phyloP scores from a whole-genome alignment of 2,797 vertebrate species.

The Cichlasoma orientale region DNA sequence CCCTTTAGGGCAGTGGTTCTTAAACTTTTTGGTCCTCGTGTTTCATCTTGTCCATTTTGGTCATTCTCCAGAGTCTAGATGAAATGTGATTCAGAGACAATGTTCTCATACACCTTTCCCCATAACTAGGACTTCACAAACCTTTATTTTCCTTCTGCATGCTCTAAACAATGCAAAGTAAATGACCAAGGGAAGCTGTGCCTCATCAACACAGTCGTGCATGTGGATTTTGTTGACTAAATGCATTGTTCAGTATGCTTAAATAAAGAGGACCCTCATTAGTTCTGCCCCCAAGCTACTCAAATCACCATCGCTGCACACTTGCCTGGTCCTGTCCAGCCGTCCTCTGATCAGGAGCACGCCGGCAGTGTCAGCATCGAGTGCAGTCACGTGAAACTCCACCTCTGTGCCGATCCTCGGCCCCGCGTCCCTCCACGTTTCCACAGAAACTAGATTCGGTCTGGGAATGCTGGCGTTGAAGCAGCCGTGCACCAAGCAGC shows the following conservation, averaged over 20 bases:
- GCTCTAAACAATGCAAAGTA: no score
- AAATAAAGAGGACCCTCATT: background rate
- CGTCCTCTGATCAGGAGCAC: constrained; percentile 92
- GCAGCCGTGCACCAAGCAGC: constrained; percentile 94
- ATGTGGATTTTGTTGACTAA: background rate
- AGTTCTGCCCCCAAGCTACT: background rate
- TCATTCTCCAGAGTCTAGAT: background rate
- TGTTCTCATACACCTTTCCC: background rate
- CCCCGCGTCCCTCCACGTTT: constrained; percentile 85
- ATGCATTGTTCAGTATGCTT: background rate
- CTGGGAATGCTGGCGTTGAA: constrained; percentile 95
- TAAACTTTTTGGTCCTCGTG: no score
- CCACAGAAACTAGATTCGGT: constrained; percentile 82
- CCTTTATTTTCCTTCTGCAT: no score
- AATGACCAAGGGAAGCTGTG: no score
- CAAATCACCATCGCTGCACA: background rate
- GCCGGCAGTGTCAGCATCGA: constrained; percentile 90
- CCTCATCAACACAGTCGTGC: background rate
- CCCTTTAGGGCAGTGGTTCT: no score
- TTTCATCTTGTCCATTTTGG: no score
- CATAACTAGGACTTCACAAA: no score
- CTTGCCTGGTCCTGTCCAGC: constrained; percentile 82
- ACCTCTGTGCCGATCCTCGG: constrained; percentile 85
- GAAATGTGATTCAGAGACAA: background rate
- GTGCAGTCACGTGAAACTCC: constrained; percentile 89